Evolutionary conservation across 2,888 invertebrate species (phyloP), one percentile per base, ranked within the genome.

Genomic region (Caenorhabditis sp.): DNA sequence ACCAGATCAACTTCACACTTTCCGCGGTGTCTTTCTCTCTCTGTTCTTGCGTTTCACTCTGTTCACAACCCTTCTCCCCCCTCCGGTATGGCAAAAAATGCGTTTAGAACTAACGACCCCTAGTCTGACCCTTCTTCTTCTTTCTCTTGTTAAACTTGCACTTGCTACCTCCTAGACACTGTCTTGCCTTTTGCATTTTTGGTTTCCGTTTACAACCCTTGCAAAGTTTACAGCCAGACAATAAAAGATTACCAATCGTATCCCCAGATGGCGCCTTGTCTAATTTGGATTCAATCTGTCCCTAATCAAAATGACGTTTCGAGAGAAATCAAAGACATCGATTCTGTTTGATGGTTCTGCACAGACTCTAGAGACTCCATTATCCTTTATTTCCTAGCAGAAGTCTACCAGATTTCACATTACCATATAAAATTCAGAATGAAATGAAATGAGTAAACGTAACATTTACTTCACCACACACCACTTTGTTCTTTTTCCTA

Each of bases 1-100:
- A 69, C 69, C 69, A 69, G 69, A 69, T 69, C 68, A 68, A 68
- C 50, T 69, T 47, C 37, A 53, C 65, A 67, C 67, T 53, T 67
- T 13, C 40, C 40, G 40, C 40, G 13, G 40, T 40, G 11, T 6
- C 40, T 67, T 67, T 51, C 28, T 64, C 28, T 64, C 51, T 28
- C 3, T 47, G 47, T 47, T 47, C 47, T 47, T 18, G 18, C 47
- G 47, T 47, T 47, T 47, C 47, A 47, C 18, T 47, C 9, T 9
- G 40, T 40, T 40, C 13, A 6, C 6, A 6, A 5, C 47, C 4
- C 47, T 47, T 47, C n/a, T n/a, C n/a, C n/a, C n/a, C n/a, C n/a
- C n/a, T n/a, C n/a, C n/a, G n/a, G n/a, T n/a, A n/a, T n/a, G n/a
- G 47, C 47, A 47, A 20, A 20, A 47, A 47, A 47, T 18, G 4